Evolutionary conservation across 1,140 invertebrate genomes (phyloP).

Genomic region (Conopomorpha cramerella): DNA sequence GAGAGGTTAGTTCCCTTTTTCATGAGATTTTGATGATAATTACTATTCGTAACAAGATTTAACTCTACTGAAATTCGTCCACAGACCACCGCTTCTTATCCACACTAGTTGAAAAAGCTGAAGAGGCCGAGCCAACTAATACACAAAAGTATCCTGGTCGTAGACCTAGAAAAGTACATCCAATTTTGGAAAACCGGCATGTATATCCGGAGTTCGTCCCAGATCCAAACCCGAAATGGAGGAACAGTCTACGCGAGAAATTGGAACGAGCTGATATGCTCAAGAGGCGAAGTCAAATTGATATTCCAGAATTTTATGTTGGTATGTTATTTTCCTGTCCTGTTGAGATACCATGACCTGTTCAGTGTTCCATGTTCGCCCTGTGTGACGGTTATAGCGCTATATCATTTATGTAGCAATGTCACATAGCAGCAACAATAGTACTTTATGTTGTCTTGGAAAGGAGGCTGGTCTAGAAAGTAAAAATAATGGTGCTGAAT

Average conservation of each 20-base stretch:
- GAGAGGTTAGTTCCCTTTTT: constrained; percentile 26
- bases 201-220: constrained; percentile 95
- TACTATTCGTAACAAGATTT: not conserved
- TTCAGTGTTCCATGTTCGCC: not conserved
- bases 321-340: constrained; percentile 62
- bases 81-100: constrained; percentile 28
- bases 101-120: constrained; percentile 27
- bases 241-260: constrained; percentile 85
- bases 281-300: constrained; percentile 76
- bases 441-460: not conserved
- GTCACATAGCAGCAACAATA: not conserved
- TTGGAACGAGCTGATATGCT: constrained; percentile 94
- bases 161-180: constrained; percentile 15
- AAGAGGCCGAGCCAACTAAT: constrained; percentile 7
- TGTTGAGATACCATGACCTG: not conserved
- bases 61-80: constrained; percentile 3
- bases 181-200: constrained; percentile 66
- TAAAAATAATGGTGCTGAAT: not conserved
- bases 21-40: not conserved
- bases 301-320: constrained; percentile 98
- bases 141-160: constrained; percentile 11
- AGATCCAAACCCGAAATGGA: constrained; percentile 74
- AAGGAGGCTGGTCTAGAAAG: not conserved
- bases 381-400: not conserved
- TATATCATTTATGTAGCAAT: not conserved